Evolutionary conservation across 2,113 vertebrate species (phyloP).

Genomic region (Prolemur simus): DNA sequence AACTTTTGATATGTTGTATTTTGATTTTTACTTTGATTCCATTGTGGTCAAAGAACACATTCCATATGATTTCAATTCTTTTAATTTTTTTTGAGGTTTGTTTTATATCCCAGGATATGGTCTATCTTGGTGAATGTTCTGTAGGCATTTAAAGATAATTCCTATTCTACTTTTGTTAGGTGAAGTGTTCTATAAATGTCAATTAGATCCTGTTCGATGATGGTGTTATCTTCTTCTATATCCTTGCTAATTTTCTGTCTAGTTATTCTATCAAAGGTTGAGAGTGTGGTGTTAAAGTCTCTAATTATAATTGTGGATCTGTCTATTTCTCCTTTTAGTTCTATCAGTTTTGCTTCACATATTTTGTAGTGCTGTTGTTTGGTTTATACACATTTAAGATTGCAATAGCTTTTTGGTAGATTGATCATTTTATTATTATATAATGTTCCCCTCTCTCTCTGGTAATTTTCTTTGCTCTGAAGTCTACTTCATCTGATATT

Average conservation of each 20-base stretch:
- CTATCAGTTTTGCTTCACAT: background rate
- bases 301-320: slow-evolving; percentile 13
- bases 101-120: background rate
- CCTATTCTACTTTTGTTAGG: background rate
- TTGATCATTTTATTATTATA: slow-evolving; percentile 4
- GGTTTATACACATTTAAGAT: slow-evolving; percentile 21
- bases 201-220: background rate
- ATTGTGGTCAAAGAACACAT: background rate
- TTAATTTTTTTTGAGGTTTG: background rate
- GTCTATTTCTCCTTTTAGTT: slow-evolving; percentile 15
- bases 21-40: background rate
- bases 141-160: slow-evolving; percentile 36
- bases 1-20: background rate
- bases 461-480: slow-evolving; percentile 47
- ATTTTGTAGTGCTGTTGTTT: slow-evolving; percentile 2
- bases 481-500: slow-evolving; percentile 20
- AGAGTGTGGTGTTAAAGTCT: background rate
- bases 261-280: background rate
- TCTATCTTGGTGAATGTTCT: slow-evolving; percentile 4
- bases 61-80: slow-evolving; percentile 7
- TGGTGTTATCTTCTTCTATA: background rate
- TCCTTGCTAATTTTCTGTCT: slow-evolving; percentile 29
- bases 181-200: slow-evolving; percentile 2
- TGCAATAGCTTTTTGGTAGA: background rate
- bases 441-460: slow-evolving; percentile 5